Percentiles rank a stretch among this genome's conserved stretches.
phyloP scores from a whole-genome alignment of 2,888 invertebrate species.

The Rhimphoctona megacephalus region DNA sequence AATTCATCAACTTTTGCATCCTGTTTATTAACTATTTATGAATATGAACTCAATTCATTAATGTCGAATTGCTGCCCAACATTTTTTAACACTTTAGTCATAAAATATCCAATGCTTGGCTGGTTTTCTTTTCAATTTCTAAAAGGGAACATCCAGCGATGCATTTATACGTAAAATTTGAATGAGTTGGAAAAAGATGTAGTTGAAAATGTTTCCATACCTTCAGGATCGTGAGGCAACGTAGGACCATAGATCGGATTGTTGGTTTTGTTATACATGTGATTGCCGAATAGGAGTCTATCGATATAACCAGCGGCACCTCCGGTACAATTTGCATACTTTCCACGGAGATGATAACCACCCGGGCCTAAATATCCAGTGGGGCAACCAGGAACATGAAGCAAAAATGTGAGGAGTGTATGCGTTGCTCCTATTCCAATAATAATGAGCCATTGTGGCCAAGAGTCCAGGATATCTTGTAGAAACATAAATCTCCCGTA shows the following conservation, averaged over 20 bases:
- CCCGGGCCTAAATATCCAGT: slow-evolving; percentile 94
- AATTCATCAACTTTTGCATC: too few species aligned
- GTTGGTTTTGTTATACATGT: slow-evolving; percentile 78
- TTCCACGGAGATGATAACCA: slow-evolving; percentile 88
- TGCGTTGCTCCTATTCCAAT: slow-evolving; percentile 88
- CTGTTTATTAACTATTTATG: too few species aligned
- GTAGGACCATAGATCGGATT: slow-evolving; percentile 86
- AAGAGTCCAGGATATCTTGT: slow-evolving; percentile 88
- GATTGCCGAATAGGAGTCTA: slow-evolving; percentile 84
- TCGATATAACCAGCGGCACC: slow-evolving; percentile 95
- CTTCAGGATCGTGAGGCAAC: slow-evolving; percentile 93
- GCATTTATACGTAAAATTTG: not conserved
- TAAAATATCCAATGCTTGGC: too few species aligned
- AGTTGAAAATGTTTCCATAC: slow-evolving; percentile 82
- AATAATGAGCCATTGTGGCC: slow-evolving; percentile 92
- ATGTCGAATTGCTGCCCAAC: too few species aligned
- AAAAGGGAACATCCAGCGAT: too few species aligned
- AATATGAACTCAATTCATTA: too few species aligned
- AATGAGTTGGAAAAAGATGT: not conserved
- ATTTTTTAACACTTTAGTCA: too few species aligned
- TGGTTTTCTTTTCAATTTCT: too few species aligned
- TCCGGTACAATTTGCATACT: slow-evolving; percentile 91
- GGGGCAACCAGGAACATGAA: slow-evolving; percentile 92
- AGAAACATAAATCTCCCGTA: slow-evolving; percentile 85
- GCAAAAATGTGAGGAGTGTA: slow-evolving; percentile 88